Conservation (phyloP, 2,888 invertebrate genomes). For the Caenorhabditis sp. region DNA sequence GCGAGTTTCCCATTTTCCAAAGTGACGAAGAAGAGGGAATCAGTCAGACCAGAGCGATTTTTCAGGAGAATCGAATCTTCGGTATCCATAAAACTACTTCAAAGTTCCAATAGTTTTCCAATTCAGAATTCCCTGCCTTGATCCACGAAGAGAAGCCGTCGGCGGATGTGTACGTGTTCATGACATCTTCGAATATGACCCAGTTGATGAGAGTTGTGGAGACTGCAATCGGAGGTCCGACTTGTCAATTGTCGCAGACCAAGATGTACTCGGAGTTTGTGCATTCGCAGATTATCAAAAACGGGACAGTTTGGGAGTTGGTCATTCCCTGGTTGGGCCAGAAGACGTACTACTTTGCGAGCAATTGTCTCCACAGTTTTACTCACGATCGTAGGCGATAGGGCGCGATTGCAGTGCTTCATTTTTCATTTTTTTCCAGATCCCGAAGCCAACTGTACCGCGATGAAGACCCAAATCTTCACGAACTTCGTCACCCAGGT, state of each 20-base stretch:
- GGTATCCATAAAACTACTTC: slow-evolving; percentile 27
- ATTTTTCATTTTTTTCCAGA: slow-evolving; percentile 9
- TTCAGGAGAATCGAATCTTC: slow-evolving; percentile 61
- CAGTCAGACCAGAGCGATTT: slow-evolving; percentile 24
- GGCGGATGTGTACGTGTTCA: slow-evolving; percentile 59
- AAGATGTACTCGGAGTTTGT: slow-evolving; percentile 67
- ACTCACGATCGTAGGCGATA: slow-evolving; percentile 22
- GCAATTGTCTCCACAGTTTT: slow-evolving; percentile 29
- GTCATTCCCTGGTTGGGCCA: slow-evolving; percentile 52
- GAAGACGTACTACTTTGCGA: slow-evolving; percentile 35
- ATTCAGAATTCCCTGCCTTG: slow-evolving; percentile 65
- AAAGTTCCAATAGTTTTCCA: not conserved
- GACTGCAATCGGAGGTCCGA: slow-evolving; percentile 45
- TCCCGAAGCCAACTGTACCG: slow-evolving; percentile 38
- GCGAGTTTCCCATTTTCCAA: slow-evolving; percentile 62
- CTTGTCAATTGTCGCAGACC: slow-evolving; percentile 58
- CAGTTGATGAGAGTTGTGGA: slow-evolving; percentile 49
- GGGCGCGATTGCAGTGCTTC: no score
- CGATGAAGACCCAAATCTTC: slow-evolving; percentile 35
- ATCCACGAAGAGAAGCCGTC: slow-evolving; percentile 60
- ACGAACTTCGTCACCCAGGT: slow-evolving; percentile 34
- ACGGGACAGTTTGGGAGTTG: slow-evolving; percentile 52
- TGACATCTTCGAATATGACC: slow-evolving; percentile 56
- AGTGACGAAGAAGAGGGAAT: slow-evolving; percentile 50
- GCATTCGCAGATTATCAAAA: slow-evolving; percentile 42